These are phyloP conservation scores for Cyclina sinensis DNA, from an alignment of 1,140 invertebrate species.

Conservation along the genomic window DNA sequence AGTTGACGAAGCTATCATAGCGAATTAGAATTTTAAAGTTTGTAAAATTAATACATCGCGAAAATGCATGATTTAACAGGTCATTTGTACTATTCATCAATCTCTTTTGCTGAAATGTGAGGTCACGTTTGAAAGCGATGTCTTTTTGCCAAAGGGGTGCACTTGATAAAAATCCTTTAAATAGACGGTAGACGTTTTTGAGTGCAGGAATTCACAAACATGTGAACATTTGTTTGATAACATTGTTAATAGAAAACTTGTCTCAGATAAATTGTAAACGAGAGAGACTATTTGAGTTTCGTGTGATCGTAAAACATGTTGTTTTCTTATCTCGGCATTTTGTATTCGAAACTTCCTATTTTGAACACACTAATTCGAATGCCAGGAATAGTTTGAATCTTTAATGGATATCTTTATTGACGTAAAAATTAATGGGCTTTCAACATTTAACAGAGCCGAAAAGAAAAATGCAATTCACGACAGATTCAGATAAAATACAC, in stretches of 20 bases:
- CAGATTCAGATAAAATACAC: no score
- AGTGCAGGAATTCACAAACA: not conserved
- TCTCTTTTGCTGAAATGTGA: no score
- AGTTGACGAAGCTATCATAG: no score
- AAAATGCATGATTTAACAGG: no score
- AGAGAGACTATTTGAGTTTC: slow-evolving; percentile 5
- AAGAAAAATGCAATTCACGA: no score
- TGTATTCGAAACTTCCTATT: not conserved
- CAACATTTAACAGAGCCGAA: no score
- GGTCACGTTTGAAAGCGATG: not conserved
- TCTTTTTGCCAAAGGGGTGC: not conserved
- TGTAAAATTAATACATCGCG: no score
- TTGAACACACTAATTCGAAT: not conserved
- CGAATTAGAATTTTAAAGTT: no score
- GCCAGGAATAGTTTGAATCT: not conserved
- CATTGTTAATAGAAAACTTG: not conserved
- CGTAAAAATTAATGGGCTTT: no score
- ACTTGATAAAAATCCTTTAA: not conserved
- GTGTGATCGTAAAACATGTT: not conserved
- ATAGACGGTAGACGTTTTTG: not conserved
- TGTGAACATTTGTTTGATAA: not conserved
- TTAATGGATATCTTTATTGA: not conserved
- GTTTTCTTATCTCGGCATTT: not conserved
- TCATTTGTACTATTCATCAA: no score
- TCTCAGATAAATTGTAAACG: not conserved